Evolutionary conservation across 2,797 vertebrate genomes (phyloP).

Genomic region (Coluber constrictor): DNA sequence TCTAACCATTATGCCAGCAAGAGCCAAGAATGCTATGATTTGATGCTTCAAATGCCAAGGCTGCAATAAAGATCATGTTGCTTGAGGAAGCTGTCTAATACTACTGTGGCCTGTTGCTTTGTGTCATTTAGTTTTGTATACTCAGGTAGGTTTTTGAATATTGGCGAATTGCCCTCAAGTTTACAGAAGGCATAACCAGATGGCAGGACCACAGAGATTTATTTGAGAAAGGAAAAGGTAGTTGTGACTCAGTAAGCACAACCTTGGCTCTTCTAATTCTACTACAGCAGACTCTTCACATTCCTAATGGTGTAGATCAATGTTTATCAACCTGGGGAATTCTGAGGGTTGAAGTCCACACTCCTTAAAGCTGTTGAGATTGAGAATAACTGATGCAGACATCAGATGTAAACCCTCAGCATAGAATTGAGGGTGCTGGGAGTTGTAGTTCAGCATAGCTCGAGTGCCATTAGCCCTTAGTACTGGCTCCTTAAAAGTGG

Average conservation of each 20-base stretch:
- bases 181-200: neutral
- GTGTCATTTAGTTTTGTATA: neutral
- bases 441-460: neutral
- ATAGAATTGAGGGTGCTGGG: neutral
- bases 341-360: neutral
- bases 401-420: neutral
- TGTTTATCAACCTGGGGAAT: neutral
- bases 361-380: neutral
- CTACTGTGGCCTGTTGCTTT: neutral
- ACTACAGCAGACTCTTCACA: neutral
- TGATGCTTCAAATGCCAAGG: neutral
- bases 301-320: neutral
- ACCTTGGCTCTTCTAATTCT: neutral
- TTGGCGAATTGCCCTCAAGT: neutral
- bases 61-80: neutral
- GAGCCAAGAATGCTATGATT: neutral
- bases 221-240: accelerated
- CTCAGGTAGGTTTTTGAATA: neutral
- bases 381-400: neutral
- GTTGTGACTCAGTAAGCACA: neutral
- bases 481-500: slow-evolving; percentile 10
- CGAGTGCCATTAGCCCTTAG: neutral
- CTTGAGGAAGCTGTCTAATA: neutral
- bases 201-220: neutral
- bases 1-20: neutral